These are phyloP conservation scores for Falco naumanni DNA, from an alignment of 2,797 vertebrate genomes.

Conservation along the genomic window DNA sequence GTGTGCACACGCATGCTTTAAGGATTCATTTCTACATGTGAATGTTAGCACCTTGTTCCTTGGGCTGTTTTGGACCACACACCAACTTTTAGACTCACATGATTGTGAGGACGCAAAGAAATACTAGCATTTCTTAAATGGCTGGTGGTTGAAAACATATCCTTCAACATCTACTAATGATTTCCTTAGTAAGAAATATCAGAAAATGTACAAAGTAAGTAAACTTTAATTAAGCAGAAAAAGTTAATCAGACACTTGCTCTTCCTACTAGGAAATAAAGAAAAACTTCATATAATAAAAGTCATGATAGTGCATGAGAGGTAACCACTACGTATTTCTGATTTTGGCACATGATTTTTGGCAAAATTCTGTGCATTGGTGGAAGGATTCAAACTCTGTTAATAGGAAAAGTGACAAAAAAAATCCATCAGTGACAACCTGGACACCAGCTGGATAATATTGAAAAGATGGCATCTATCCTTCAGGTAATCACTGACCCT, in stretches of 20 bases:
- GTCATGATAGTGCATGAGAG: background rate
- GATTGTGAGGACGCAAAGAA: background rate
- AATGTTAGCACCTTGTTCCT: background rate
- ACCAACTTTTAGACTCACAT: background rate
- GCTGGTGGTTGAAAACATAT: background rate
- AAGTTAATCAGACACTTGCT: background rate
- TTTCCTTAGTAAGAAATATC: background rate
- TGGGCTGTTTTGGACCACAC: background rate
- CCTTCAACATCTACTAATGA: background rate
- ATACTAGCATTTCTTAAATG: background rate
- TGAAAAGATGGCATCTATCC: background rate
- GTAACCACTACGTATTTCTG: background rate
- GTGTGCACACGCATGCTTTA: rapidly evolving
- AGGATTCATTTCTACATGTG: background rate
- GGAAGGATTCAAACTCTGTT: background rate
- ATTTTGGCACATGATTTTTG: background rate
- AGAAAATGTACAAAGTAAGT: background rate
- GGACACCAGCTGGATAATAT: background rate
- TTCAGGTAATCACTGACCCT: background rate
- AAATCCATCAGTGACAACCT: background rate
- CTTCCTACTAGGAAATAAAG: background rate
- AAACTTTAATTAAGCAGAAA: background rate
- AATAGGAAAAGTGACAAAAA: background rate
- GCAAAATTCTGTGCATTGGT: background rate
- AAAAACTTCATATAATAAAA: background rate